Conservation (phyloP, 1,140 invertebrate genomes). For the Oryzaephilus surinamensis region DNA sequence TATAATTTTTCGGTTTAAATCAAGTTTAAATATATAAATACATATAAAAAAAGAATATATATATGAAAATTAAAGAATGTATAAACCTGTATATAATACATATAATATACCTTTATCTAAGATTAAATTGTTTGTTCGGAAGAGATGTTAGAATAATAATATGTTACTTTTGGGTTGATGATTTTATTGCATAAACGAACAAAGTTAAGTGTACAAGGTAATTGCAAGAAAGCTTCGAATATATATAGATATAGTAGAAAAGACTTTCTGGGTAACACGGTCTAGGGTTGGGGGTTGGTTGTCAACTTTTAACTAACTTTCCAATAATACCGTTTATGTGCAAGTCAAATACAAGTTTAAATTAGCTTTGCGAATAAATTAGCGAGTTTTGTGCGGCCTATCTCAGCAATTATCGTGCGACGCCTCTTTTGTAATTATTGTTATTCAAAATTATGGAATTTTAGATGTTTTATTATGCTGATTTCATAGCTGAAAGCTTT, state of each 20-base stretch:
- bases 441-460: conserved; percentile 36
- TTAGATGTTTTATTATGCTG: conserved; percentile 34
- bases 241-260: conserved; percentile 2
- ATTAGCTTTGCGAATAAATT: conserved; percentile 36
- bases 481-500: conserved; percentile 28
- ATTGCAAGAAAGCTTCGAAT: conserved; percentile 7
- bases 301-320: conserved; percentile 34
- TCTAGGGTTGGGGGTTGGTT: conserved; percentile 18
- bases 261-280: background rate
- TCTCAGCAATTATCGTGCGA: conserved; percentile 34
- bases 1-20: too few species aligned
- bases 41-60: too few species aligned
- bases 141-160: too few species aligned
- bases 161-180: too few species aligned
- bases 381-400: conserved; percentile 32
- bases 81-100: too few species aligned
- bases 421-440: conserved; percentile 34
- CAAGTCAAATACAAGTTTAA: conserved; percentile 38
- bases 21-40: too few species aligned
- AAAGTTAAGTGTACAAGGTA: conserved; percentile 15
- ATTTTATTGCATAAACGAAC: conserved; percentile 13
- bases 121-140: too few species aligned
- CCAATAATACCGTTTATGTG: conserved; percentile 33
- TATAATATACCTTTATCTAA: too few species aligned
- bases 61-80: too few species aligned